phyloP scores from a whole-genome alignment of 1,140 invertebrate genomes.

The Listronotus oregonensis region DNA sequence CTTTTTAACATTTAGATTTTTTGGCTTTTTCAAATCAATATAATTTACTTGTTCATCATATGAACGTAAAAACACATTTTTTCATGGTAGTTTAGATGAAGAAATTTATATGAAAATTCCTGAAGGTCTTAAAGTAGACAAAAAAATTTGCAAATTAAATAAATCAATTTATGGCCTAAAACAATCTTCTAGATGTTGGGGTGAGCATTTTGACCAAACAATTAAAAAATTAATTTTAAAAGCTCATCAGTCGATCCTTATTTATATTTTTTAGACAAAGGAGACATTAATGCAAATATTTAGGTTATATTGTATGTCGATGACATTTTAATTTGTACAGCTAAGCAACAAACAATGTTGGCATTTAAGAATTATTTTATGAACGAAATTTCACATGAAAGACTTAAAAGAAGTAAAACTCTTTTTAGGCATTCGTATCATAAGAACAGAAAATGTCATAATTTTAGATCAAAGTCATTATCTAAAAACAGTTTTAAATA shows the following conservation, averaged over 20 bases:
- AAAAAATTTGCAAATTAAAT: conserved; percentile 50
- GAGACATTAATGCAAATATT: neutral
- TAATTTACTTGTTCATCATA: conserved; percentile 56
- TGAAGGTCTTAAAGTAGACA: conserved; percentile 44
- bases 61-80: conserved; percentile 52
- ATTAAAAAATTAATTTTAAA: neutral
- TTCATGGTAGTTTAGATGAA: conserved; percentile 54
- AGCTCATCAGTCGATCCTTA: neutral
- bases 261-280: neutral
- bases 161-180: conserved; percentile 57
- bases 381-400: neutral
- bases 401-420: conserved; percentile 6
- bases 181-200: conserved; percentile 52
- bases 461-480: neutral
- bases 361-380: neutral
- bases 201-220: too few relatives aligned
- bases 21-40: conserved; percentile 56
- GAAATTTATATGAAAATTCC: conserved; percentile 53
- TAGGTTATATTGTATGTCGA: conserved; percentile 3
- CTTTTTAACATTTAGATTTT: conserved; percentile 48
- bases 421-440: conserved; percentile 4
- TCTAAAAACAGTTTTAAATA: conserved; percentile 9
- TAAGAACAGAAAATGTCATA: neutral
- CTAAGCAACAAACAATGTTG: too few relatives aligned
- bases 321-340: neutral